Base-by-base conservation (phyloP, 2,797 vertebrate genomes). In the Yasuhikotakia modesta region DNA sequence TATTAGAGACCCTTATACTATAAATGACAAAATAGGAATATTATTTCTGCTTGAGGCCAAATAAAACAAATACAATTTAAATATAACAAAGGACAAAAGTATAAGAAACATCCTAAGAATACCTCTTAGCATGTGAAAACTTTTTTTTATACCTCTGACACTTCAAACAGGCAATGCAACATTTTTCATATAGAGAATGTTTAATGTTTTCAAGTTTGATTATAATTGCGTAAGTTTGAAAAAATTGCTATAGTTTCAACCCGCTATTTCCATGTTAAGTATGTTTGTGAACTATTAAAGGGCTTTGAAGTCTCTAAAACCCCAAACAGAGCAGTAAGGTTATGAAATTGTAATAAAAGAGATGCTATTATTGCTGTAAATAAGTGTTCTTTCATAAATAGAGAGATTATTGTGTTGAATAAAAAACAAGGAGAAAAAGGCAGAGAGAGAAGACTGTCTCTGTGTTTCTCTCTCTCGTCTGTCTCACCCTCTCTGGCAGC, bases 401-500 rank as follows among this genome's bases (percentile, higher is more conserved):
- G 35, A 73, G 39, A 27, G 43, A 32, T 61, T 61, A 61, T 21
- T 14, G 70, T 21, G 57, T 32, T 43, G 21, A 8, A 45, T 45
- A 30, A 7, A 70, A 65, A 30, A 60, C 13, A 6, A 69, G 55
- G 19, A 75, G 22, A 35, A 70, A 70, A 76, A 48, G 43, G 43
- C 24, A 19, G 11, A 66, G 43, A 67, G 39, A 43, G 7, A 43
- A 43, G 67, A 50, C 24, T 30, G 70, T 48, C 22, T 52, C 58
- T 63, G 68, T 65, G 72, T 73, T 73, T 64, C 63, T 73, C 30
- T 21, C 46, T 52, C 32, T 43, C 11, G 39, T 53, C 39, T 61
- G 55, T 78, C 71, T 45, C 70, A 68, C 64, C 48, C 57, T 78
- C 30, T 85, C 88, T 92, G 91, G 90, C 90, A 80, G 81, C 79